A percentile compares a stretch with the other conserved stretches of the same genome.
phyloP scores from a whole-genome alignment of 2,797 vertebrate genomes.

The Hippopotamyrus pictus region DNA sequence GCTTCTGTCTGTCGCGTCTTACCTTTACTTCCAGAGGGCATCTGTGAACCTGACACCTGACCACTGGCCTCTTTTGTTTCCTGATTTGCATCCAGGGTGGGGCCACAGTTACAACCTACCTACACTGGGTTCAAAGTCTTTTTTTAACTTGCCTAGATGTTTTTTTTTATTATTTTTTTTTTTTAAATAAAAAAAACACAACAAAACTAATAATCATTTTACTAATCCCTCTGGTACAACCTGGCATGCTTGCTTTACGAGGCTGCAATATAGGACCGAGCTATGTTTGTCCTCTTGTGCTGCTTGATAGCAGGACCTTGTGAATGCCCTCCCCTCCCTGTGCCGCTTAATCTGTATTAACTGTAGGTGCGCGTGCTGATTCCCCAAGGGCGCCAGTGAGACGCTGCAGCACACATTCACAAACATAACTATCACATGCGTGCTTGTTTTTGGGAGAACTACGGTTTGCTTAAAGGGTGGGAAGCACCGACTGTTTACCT shows the following conservation, averaged over 20 bases:
- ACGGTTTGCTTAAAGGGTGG: constrained; percentile 58
- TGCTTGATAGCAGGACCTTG: constrained; percentile 19
- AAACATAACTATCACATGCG: not conserved
- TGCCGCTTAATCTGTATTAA: not conserved
- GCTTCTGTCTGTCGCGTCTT: not conserved
- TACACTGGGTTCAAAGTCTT: constrained; percentile 30
- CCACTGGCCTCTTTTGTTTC: constrained; percentile 27
- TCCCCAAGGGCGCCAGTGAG: constrained; percentile 18
- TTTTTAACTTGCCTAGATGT: not conserved
- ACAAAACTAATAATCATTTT: not conserved
- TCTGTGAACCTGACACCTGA: constrained; percentile 58
- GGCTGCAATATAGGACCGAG: not conserved
- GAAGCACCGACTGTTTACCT: constrained; percentile 43
- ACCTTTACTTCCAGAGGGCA: constrained; percentile 36
- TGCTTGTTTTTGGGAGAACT: constrained; percentile 24
- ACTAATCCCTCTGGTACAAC: constrained; percentile 4
- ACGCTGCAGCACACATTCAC: constrained; percentile 22
- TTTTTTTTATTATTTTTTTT: no score
- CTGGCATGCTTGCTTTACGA: not conserved
- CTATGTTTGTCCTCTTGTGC: not conserved
- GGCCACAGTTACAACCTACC: constrained; percentile 45
- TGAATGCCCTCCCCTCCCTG: not conserved
- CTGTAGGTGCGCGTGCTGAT: not conserved
- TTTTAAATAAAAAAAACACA: not conserved
- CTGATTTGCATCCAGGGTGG: constrained; percentile 67